Evolutionary conservation across 2,113 vertebrate species (phyloP), one percentile per base, ranked within the genome.

Genomic region (Bubo bubo): DNA sequence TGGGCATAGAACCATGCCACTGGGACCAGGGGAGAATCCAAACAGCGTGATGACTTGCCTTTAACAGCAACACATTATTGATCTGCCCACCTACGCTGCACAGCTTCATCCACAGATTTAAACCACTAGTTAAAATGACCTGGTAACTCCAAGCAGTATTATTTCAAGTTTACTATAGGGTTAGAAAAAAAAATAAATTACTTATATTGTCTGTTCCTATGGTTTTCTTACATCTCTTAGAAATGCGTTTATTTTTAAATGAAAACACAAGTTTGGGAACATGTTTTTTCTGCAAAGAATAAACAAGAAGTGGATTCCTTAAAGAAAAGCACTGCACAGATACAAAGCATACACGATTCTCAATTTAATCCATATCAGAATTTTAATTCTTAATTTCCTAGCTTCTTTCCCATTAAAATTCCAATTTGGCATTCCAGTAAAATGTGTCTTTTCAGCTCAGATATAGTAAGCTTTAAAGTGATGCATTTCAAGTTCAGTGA

Each of bases 31-130:
- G 24, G 6, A 35, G 43, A 59, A 63, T 30, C 62, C 37, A 68
- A 66, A 52, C 9, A 50, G 15, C 0, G 0, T 2, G 9, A 39
- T 73, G 12, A 47, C 14, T 41, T 81, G 15, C 45, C 56, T 66
- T 60, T 20, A 79, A 32, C 11, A 64, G 19, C 28, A 77, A 32
- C 9, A 19, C 1, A 2, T 2, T 6, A 9, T 26, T 3, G 1
- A 37, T 28, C 4, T 0, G 0, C 18, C 74, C 50, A 60, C 11
- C 28, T 30, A 10, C 1, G 0, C 23, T 9, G 27, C 30, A n/a
- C 8, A 56, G 52, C 9, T 88, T 70, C 55, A 55, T 10, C 10
- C 47, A 47, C 7, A 62, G 49, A 59, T 32, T 64, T n/a, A 85
- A 60, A 52, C 7, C 34, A n/a, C 17, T n/a, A 28, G 11, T 70